Conservation (phyloP, 1,140 invertebrate species). For the Heterodera carotae region DNA sequence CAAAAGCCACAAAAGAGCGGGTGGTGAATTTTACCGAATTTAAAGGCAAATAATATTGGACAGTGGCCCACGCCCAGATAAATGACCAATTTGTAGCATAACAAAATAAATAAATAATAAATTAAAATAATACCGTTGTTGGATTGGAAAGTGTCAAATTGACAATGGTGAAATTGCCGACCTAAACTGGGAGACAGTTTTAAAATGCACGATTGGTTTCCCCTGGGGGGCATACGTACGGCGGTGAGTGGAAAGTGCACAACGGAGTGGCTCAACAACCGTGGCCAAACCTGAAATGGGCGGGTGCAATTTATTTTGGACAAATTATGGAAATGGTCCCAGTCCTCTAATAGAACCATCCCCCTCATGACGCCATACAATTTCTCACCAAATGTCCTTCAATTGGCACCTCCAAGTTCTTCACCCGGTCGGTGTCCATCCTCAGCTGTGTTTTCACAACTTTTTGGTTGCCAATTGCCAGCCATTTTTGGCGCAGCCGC, state of each 20-base stretch:
- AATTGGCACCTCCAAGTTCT: constrained; percentile 55
- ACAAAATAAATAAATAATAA: neutral
- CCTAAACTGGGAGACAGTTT: constrained; percentile 23
- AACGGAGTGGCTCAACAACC: constrained; percentile 68
- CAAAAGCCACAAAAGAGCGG: too few relatives aligned
- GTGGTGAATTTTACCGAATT: too few relatives aligned
- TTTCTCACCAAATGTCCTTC: constrained; percentile 21
- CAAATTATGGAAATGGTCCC: neutral
- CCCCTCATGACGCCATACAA: too few relatives aligned
- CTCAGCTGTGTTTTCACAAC: constrained; percentile 75
- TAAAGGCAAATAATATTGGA: too few relatives aligned
- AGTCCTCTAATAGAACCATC: neutral
- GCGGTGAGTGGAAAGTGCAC: constrained; percentile 80
- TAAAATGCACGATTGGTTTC: constrained; percentile 26
- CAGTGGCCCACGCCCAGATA: too few relatives aligned
- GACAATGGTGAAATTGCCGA: constrained; percentile 65
- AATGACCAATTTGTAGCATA: too few relatives aligned
- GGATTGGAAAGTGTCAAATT: constrained; percentile 70
- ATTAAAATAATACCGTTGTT: constrained; percentile 63
- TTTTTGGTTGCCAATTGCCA: constrained; percentile 57
- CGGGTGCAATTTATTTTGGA: neutral
- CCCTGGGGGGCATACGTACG: constrained; percentile 72
- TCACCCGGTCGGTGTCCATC: constrained; percentile 76
- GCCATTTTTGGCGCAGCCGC: constrained; percentile 66
- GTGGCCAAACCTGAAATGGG: constrained; percentile 73